Evolutionary conservation across 1,140 invertebrate genomes (phyloP).

Genomic region (Pseudomyrmex cubaensis): DNA sequence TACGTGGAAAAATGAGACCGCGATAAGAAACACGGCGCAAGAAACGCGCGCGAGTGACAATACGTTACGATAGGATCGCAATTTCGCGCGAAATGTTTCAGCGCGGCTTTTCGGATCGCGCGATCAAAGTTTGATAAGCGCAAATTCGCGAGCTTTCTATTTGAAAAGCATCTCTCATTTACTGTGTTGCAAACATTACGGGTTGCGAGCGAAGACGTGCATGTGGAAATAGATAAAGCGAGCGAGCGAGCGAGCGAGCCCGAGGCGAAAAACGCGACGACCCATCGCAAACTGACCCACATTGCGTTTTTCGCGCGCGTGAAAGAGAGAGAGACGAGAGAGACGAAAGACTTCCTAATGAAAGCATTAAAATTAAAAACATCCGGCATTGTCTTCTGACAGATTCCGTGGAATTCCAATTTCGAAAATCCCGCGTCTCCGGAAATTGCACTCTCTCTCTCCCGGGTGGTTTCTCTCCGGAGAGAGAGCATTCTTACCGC

Average conservation of each 20-base stretch:
- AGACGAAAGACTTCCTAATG: slow-evolving; percentile 56
- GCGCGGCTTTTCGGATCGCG: too few relatives aligned
- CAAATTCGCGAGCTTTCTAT: too few relatives aligned
- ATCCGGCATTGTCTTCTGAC: slow-evolving; percentile 22
- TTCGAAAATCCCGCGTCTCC: slow-evolving; percentile 8
- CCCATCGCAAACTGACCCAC: slow-evolving; percentile 66
- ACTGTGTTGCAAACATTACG: too few relatives aligned
- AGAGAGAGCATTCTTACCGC: not conserved
- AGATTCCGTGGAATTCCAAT: slow-evolving; percentile 6
- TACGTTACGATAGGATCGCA: too few relatives aligned
- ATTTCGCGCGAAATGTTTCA: not conserved
- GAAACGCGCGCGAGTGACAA: not conserved
- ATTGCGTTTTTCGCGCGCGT: slow-evolving; percentile 29
- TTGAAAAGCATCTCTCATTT: too few relatives aligned
- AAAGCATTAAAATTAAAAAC: slow-evolving; percentile 77
- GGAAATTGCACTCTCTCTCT: not conserved
- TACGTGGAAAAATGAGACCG: not conserved
- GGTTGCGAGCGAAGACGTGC: too few relatives aligned
- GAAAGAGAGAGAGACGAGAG: not conserved
- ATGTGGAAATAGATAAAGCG: too few relatives aligned
- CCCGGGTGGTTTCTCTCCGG: not conserved
- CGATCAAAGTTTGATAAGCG: too few relatives aligned
- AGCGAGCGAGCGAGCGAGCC: not conserved
- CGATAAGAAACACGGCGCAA: not conserved
- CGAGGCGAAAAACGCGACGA: slow-evolving; percentile 9